A percentile compares a stretch with the other conserved stretches of the same genome.
phyloP scores from a whole-genome alignment of 1,140 invertebrate species.

The Listronotus oregonensis region DNA sequence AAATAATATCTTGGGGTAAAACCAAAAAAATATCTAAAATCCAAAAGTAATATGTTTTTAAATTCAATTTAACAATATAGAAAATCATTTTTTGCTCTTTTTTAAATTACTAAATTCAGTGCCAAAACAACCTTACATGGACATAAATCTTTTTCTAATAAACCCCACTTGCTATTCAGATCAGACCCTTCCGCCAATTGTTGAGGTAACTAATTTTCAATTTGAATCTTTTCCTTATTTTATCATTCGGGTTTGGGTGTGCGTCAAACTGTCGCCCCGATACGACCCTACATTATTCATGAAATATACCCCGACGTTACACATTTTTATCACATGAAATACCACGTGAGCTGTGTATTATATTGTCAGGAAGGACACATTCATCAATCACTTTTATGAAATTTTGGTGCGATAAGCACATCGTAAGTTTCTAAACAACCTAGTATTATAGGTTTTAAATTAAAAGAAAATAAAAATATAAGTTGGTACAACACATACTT shows the following conservation, averaged over 20 bases:
- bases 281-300: conserved; percentile 52
- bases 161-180: conserved; percentile 28
- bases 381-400: conserved; percentile 41
- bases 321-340: conserved; percentile 51
- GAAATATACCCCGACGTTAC: conserved; percentile 45
- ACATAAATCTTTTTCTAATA: conserved; percentile 26
- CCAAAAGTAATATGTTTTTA: too few species aligned
- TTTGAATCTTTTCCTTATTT: conserved; percentile 48
- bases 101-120: too few species aligned
- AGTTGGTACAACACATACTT: too few species aligned
- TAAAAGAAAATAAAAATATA: too few species aligned
- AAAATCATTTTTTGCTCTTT: too few species aligned
- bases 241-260: conserved; percentile 27
- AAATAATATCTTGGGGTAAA: too few species aligned
- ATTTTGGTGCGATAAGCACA: conserved; percentile 29
- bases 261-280: conserved; percentile 47
- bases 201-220: conserved; percentile 50
- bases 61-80: too few species aligned
- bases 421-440: conserved; percentile 7
- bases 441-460: not conserved
- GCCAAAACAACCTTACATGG: too few species aligned
- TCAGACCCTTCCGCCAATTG: conserved; percentile 40
- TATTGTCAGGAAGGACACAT: conserved; percentile 33
- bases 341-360: conserved; percentile 37
- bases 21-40: too few species aligned